Base-by-base conservation (phyloP, 2,797 vertebrate genomes). In the Neopelma chrysocephalum region DNA sequence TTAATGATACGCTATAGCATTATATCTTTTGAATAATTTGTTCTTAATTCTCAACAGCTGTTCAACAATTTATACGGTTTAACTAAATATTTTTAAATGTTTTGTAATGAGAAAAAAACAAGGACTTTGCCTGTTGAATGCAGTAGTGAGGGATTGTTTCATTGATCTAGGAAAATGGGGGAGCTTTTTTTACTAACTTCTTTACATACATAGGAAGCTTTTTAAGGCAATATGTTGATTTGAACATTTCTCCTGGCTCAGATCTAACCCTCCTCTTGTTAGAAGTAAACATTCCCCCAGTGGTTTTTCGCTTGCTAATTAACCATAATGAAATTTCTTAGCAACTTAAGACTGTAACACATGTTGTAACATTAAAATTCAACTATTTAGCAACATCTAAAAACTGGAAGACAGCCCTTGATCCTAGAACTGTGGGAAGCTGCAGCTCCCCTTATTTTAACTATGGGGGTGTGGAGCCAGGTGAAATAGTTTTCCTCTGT, bases 401-500 rank as follows among this genome's bases (percentile, higher is more conserved):
- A 87, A 93, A 31, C 48, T 90, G 58, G 71, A 91, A 93, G 50
- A 47, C 40, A 45, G 47, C 72, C 62, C 68, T 91, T 73, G 31
- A 68, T 81, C 48, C 77, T 60, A 66, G 40, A 66, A 54, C 79
- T 76, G 82, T 0, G 0, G 66, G 45, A 53, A 94, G 68, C 56
- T 82, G 80, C 79, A 89, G 91, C 87, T 89, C 40, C 56, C 64
- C 77, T 47, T 71, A 71, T 66, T 83, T 87, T 57, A 95, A 94
- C 94, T 83, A 75, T 3, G 12, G 31, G 19, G 90, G 91, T 93
- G 93, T 62, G 83, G 40, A 56, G 65, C 29, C 56, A 69, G 87
- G 32, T 91, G 86, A 96, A 94, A 94, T 31, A 87, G 48, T 57
- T 97, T 69, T 90, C 92, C 88, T 94, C 58, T 65, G 43, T 9